Conservation (phyloP, 2,113 vertebrate species). For the Crotalus viridis region DNA sequence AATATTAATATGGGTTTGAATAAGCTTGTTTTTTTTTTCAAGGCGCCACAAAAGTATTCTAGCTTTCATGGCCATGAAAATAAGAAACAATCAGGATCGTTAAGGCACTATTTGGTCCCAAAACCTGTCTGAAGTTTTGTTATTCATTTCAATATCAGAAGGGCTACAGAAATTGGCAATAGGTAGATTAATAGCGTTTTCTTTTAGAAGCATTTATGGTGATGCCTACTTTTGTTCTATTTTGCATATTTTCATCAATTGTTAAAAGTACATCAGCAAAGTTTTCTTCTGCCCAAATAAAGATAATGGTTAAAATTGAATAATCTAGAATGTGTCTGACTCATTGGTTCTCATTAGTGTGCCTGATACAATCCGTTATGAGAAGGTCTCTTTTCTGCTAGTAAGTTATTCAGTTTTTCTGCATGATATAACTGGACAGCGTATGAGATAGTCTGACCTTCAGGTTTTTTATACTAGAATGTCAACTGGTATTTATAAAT, state of each 20-base stretch:
- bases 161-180: background rate
- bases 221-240: background rate
- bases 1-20: background rate
- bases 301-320: background rate
- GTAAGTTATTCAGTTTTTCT: background rate
- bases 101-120: background rate
- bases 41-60: background rate
- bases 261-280: background rate
- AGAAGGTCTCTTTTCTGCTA: background rate
- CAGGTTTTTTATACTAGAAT: background rate
- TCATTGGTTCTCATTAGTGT: background rate
- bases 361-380: background rate
- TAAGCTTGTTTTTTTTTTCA: background rate
- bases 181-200: background rate
- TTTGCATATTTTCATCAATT: background rate
- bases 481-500: background rate
- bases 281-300: background rate
- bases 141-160: background rate
- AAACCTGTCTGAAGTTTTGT: background rate
- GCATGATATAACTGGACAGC: background rate
- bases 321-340: background rate
- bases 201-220: background rate
- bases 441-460: background rate
- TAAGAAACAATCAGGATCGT: background rate
- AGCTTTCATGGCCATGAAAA: background rate